Conservation (phyloP, 2,888 invertebrate species). For the Drosophila atroscutellata region DNA sequence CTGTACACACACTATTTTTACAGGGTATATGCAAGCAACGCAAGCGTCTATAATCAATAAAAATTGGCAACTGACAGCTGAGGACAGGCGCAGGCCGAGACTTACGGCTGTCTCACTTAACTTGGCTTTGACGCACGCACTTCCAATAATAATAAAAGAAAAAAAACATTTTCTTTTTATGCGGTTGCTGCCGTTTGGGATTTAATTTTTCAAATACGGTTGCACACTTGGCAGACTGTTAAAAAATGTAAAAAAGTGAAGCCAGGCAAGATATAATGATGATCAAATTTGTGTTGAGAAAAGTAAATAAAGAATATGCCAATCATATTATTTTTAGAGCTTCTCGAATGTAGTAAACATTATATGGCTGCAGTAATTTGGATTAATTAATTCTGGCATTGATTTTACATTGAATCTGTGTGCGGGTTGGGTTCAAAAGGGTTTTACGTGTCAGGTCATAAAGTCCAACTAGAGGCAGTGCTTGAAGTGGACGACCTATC, state of each 20-base stretch:
- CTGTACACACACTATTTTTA: not conserved
- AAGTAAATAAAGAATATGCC: not conserved
- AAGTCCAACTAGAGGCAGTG: conserved; percentile 50
- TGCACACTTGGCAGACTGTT: not conserved
- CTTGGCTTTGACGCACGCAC: conserved; percentile 34
- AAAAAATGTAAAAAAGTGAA: not conserved
- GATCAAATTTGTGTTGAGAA: not conserved
- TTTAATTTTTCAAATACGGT: conserved; percentile 2
- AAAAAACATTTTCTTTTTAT: conserved; percentile 9
- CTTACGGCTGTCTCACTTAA: conserved; percentile 28
- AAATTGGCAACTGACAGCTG: conserved; percentile 37
- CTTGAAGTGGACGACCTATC: conserved; percentile 32
- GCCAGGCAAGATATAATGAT: not conserved
- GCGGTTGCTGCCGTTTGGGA: conserved; percentile 4
- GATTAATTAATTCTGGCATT: conserved; percentile 67
- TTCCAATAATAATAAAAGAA: conserved; percentile 23
- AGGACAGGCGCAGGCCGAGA: conserved; percentile 30
- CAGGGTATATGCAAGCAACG: conserved; percentile 7
- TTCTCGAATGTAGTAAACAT: not conserved
- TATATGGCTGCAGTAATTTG: conserved; percentile 34
- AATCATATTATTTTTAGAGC: not conserved
- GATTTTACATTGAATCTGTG: conserved; percentile 40
- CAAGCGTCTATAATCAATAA: conserved; percentile 33
- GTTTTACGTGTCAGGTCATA: conserved; percentile 66
- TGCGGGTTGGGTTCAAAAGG: conserved; percentile 57